These are phyloP conservation scores for Hylaeus volcanicus DNA, from an alignment of 1,140 invertebrate species.

Conservation along the genomic window DNA sequence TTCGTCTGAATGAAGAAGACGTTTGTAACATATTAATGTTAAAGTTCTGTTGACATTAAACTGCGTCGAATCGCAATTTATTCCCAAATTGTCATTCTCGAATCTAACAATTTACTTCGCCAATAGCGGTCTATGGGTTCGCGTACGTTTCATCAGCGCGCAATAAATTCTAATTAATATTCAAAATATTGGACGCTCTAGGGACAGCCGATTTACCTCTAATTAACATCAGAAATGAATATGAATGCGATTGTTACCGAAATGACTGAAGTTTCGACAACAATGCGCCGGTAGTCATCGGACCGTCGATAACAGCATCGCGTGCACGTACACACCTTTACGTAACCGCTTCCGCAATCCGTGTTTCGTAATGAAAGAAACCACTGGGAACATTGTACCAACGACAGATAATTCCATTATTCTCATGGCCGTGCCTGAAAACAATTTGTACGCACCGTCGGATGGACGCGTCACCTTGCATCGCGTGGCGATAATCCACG, in stretches of 20 bases:
- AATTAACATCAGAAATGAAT: neutral
- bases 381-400: neutral
- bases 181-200: neutral
- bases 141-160: neutral
- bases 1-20: no score
- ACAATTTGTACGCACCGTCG: slow-evolving; percentile 1
- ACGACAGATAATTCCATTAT: slow-evolving; percentile 35
- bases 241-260: neutral
- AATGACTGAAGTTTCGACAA: neutral
- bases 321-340: neutral
- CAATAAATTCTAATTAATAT: neutral
- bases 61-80: no score
- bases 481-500: neutral
- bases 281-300: neutral
- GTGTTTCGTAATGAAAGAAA: slow-evolving; percentile 31
- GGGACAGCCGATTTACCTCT: neutral
- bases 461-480: neutral
- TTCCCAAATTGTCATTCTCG: neutral
- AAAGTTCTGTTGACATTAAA: no score
- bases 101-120: neutral
- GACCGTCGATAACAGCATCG: neutral
- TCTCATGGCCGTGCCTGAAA: slow-evolving; percentile 23
- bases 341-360: slow-evolving; percentile 1
- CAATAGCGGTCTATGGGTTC: neutral
- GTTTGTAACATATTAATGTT: no score